phyloP scores from a whole-genome alignment of 2,888 invertebrate genomes.

The Allophyes oxyacanthae region DNA sequence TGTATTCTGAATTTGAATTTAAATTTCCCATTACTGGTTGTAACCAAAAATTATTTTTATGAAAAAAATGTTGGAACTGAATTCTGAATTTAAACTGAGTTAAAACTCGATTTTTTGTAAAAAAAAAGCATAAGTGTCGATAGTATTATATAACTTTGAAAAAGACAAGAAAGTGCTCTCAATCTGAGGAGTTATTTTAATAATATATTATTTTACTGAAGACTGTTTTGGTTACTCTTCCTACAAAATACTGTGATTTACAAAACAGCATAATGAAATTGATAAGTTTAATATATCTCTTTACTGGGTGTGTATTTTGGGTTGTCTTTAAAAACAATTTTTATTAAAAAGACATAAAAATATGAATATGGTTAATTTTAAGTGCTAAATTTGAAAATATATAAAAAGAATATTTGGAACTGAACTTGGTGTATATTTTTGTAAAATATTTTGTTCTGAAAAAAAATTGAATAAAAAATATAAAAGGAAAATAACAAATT shows the following conservation, averaged over 20 bases:
- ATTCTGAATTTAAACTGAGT: slow-evolving; percentile 23
- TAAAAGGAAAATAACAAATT: not conserved
- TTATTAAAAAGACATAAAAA: too few relatives aligned
- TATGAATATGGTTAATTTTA: too few relatives aligned
- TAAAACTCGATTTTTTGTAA: too few relatives aligned
- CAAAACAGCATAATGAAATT: not conserved
- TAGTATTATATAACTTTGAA: not conserved
- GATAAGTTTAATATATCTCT: not conserved
- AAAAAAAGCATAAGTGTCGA: too few relatives aligned
- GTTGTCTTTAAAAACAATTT: not conserved
- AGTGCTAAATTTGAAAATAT: too few relatives aligned
- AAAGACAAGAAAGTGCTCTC: too few relatives aligned
- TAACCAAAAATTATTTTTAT: slow-evolving; percentile 1
- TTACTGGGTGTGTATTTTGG: not conserved
- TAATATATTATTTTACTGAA: too few relatives aligned
- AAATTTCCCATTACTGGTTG: slow-evolving; percentile 8
- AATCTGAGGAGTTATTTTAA: too few relatives aligned
- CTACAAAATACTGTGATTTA: not conserved
- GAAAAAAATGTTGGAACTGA: slow-evolving; percentile 7
- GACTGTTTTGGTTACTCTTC: not conserved
- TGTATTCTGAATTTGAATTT: slow-evolving; percentile 31
- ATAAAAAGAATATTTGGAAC: too few relatives aligned
- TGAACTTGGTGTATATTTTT: too few relatives aligned
- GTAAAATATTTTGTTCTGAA: too few relatives aligned
- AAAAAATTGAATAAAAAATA: not conserved